Evolutionary conservation across 2,888 invertebrate species (phyloP).

Genomic region (Agonopterix arenella): DNA sequence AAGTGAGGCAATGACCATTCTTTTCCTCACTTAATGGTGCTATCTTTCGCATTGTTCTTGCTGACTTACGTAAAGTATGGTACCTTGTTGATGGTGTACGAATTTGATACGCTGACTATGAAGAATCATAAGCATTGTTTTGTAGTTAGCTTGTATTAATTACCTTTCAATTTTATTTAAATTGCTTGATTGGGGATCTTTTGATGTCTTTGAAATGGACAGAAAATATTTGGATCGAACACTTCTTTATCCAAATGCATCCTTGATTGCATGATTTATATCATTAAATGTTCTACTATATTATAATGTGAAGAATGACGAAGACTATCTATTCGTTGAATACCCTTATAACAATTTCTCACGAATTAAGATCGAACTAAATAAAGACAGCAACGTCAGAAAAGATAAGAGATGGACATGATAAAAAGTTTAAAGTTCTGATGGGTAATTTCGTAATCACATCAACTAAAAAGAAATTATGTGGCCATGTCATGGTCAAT

Average conservation of each 20-base stretch:
- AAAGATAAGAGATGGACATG: slow-evolving; percentile 1
- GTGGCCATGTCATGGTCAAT: slow-evolving; percentile 65
- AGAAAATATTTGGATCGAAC: no score
- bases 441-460: slow-evolving; percentile 31
- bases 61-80: slow-evolving; percentile 56
- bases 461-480: slow-evolving; percentile 42
- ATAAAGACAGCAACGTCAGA: not conserved
- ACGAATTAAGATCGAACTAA: no score
- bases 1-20: slow-evolving; percentile 67
- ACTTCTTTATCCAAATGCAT: no score
- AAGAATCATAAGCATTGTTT: slow-evolving; percentile 36
- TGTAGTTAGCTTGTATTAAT: not conserved
- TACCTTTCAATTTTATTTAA: no score
- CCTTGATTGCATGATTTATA: no score
- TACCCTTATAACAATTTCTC: no score
- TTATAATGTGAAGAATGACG: no score
- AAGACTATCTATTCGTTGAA: no score
- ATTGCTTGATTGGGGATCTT: not conserved
- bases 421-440: slow-evolving; percentile 7
- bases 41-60: slow-evolving; percentile 66
- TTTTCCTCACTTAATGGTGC: slow-evolving; percentile 57
- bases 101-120: slow-evolving; percentile 38
- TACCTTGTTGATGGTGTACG: slow-evolving; percentile 50
- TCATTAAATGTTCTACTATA: no score
- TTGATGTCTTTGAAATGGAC: no score